These are phyloP conservation scores for Perdita meconis DNA, from an alignment of 2,888 invertebrate species.

Conservation along the genomic window DNA sequence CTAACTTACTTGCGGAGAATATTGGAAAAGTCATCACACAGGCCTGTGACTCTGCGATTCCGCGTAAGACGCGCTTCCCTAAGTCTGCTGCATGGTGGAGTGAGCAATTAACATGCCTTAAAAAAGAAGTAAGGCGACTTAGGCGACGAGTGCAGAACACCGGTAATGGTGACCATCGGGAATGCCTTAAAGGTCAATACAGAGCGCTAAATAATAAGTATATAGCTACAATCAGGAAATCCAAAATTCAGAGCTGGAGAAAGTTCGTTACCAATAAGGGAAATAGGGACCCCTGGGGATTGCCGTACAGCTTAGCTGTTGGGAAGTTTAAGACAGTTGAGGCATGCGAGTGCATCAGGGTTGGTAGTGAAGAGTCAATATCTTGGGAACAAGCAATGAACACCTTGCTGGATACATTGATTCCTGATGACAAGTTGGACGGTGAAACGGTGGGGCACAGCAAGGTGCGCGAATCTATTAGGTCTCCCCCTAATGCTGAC, in stretches of 20 bases:
- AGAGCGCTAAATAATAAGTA: not conserved
- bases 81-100: slow-evolving; percentile 25
- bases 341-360: not conserved
- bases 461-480: not conserved
- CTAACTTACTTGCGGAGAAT: not conserved
- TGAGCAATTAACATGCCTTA: not conserved
- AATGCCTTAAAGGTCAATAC: too few relatives aligned
- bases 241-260: slow-evolving; percentile 12
- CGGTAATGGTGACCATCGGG: too few relatives aligned
- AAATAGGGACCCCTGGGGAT: slow-evolving; percentile 3
- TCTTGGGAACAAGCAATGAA: not conserved
- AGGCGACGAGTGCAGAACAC: not conserved
- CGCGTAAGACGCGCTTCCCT: slow-evolving; percentile 7
- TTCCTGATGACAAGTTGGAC: not conserved
- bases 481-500: not conserved
- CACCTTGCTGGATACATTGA: not conserved
- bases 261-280: slow-evolving; percentile 19
- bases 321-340: not conserved
- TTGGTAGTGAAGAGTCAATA: not conserved
- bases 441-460: not conserved
- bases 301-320: not conserved
- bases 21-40: not conserved
- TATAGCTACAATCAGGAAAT: not conserved
- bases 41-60: not conserved
- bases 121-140: not conserved